phyloP scores from a whole-genome alignment of 1,140 invertebrate genomes.

The Coptotermes formosanus region DNA sequence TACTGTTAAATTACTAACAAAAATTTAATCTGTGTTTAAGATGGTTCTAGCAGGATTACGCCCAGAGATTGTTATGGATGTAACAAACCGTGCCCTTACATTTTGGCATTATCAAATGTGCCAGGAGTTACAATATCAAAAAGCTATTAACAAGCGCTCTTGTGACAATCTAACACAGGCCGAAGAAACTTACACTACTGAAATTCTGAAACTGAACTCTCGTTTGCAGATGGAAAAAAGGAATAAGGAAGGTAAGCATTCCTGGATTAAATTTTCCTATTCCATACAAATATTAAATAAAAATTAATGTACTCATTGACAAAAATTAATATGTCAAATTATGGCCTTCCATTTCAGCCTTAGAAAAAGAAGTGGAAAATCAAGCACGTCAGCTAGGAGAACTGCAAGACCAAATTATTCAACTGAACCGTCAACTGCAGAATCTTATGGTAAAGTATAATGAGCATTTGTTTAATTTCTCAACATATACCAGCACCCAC shows the following conservation, averaged over 20 bases:
- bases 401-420: background rate
- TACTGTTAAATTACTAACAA: background rate
- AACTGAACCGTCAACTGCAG: background rate
- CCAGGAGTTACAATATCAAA: constrained; percentile 43
- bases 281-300: background rate
- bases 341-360: background rate
- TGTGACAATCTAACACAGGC: background rate
- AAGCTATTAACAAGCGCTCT: background rate
- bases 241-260: background rate
- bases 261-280: background rate
- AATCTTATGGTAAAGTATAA: constrained; percentile 1
- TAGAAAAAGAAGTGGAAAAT: background rate
- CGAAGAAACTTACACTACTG: background rate
- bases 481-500: background rate
- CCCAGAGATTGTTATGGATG: constrained; percentile 53
- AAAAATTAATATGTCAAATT: no score
- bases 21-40: constrained; percentile 23
- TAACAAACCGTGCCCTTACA: constrained; percentile 53
- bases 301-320: background rate
- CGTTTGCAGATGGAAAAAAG: background rate
- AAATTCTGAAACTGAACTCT: background rate
- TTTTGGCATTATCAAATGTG: constrained; percentile 56
- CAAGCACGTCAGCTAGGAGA: background rate
- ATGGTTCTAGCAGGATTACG: constrained; percentile 53
- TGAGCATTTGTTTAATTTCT: background rate